Percentiles rank a stretch among this genome's conserved stretches.
phyloP scores from a whole-genome alignment of 2,113 vertebrate species.

The Vireo altiloquus region DNA sequence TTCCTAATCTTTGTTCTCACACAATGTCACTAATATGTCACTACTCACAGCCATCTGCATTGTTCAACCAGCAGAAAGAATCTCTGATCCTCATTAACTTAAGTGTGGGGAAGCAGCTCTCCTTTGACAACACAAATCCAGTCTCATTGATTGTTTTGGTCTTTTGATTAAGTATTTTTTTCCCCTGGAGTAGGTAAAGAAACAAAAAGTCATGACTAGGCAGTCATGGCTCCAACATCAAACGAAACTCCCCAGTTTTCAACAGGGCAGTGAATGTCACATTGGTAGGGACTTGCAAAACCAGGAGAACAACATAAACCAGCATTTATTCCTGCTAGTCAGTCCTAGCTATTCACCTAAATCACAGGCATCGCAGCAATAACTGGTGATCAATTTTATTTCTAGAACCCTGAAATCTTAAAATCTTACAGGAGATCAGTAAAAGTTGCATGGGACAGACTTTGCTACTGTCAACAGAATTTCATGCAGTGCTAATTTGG shows the following conservation, averaged over 20 bases:
- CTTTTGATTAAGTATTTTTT: background rate
- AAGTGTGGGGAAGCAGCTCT: background rate
- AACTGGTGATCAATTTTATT: rapidly evolving
- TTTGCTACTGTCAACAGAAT: background rate
- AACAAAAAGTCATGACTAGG: background rate
- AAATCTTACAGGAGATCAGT: background rate
- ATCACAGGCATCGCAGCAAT: background rate
- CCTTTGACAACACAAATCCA: background rate
- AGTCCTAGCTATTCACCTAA: background rate
- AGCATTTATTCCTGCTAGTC: background rate
- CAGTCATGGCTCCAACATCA: background rate
- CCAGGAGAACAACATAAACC: rapidly evolving
- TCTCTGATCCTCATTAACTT: background rate
- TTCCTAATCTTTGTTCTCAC: background rate
- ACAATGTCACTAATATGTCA: background rate
- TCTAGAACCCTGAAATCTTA: background rate
- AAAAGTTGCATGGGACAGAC: background rate
- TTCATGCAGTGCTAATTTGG: background rate
- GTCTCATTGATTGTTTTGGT: background rate
- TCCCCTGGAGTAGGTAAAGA: rapidly evolving
- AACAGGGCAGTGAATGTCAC: background rate
- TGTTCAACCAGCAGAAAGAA: background rate
- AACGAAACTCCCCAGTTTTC: rapidly evolving
- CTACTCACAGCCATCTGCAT: background rate
- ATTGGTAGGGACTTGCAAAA: background rate